A percentile compares a stretch with the other conserved stretches of the same genome.
These are phyloP conservation scores for Neopelma chrysocephalum DNA, from an alignment of 2,797 vertebrate species.

Conservation along the genomic window DNA sequence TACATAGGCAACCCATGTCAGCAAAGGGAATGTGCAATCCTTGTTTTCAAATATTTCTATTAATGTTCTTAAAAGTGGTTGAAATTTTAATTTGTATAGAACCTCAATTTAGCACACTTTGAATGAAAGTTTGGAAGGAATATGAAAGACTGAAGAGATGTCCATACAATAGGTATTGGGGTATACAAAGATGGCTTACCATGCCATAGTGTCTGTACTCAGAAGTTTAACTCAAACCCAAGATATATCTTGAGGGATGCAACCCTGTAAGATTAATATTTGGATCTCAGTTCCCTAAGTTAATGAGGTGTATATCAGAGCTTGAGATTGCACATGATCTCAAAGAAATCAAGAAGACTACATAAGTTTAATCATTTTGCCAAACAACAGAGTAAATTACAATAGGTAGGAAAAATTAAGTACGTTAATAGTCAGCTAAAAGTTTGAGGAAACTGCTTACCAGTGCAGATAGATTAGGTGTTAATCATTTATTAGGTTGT, in stretches of 20 bases:
- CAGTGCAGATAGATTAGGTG: not conserved
- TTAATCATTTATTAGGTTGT: constrained; percentile 43
- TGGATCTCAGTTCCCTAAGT: not conserved
- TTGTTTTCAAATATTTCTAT: not conserved
- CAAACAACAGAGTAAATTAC: not conserved
- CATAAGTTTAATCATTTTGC: not conserved
- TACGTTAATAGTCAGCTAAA: not conserved
- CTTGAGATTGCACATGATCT: not conserved
- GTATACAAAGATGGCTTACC: not conserved
- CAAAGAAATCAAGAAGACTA: not conserved
- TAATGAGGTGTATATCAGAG: not conserved
- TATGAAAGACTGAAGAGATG: not conserved
- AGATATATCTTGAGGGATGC: not conserved
- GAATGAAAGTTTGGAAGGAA: not conserved
- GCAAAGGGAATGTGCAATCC: not conserved
- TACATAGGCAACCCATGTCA: not conserved
- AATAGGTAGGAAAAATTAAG: not conserved
- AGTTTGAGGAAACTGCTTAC: constrained; percentile 7
- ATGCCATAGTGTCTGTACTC: not conserved
- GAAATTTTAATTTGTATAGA: not conserved
- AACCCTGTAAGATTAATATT: not conserved
- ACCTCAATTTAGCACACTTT: not conserved
- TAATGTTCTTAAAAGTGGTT: not conserved
- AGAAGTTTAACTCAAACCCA: not conserved
- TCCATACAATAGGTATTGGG: not conserved